Conservation (phyloP, 1,140 invertebrate species). For the Temnothorax nylanderi region DNA sequence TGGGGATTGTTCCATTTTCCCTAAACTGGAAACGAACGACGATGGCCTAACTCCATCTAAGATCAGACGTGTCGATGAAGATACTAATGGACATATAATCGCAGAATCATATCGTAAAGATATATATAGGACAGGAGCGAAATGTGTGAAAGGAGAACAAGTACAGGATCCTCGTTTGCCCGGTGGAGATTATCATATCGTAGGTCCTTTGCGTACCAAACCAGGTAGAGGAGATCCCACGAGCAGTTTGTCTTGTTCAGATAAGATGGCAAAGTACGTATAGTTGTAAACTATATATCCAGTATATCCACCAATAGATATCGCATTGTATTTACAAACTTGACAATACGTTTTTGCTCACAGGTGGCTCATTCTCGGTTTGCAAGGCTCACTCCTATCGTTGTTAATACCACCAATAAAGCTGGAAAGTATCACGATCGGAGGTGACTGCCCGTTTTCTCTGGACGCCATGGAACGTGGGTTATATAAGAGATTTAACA, state of each 20-base stretch:
- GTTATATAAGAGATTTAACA: conserved; percentile 85
- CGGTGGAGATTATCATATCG: conserved; percentile 89
- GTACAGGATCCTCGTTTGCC: conserved; percentile 86
- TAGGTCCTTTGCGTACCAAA: conserved; percentile 94
- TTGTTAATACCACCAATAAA: conserved; percentile 90
- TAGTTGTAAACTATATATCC: conserved; percentile 23
- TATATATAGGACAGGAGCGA: conserved; percentile 95
- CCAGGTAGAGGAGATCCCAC: conserved; percentile 96
- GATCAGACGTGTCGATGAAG: conserved; percentile 68
- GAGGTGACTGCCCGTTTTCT: conserved; percentile 89
- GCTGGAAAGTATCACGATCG: conserved; percentile 91
- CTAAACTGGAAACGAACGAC: conserved; percentile 81
- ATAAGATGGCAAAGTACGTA: conserved; percentile 91
- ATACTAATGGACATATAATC: conserved; percentile 72
- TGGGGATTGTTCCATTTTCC: conserved; percentile 97
- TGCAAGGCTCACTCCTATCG: conserved; percentile 93
- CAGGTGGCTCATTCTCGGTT: conserved; percentile 94
- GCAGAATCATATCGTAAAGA: conserved; percentile 84
- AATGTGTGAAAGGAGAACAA: conserved; percentile 88
- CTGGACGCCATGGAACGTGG: conserved; percentile 89
- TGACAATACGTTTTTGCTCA: conserved; percentile 16
- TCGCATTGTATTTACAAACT: background rate
- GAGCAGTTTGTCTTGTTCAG: conserved; percentile 96
- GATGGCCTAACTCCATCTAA: conserved; percentile 62
- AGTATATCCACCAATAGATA: background rate